A percentile compares a stretch with the other conserved stretches of the same genome.
Evolutionary conservation across 2,113 vertebrate species (phyloP).

Genomic region (Craseonycteris thonglongyai): DNA sequence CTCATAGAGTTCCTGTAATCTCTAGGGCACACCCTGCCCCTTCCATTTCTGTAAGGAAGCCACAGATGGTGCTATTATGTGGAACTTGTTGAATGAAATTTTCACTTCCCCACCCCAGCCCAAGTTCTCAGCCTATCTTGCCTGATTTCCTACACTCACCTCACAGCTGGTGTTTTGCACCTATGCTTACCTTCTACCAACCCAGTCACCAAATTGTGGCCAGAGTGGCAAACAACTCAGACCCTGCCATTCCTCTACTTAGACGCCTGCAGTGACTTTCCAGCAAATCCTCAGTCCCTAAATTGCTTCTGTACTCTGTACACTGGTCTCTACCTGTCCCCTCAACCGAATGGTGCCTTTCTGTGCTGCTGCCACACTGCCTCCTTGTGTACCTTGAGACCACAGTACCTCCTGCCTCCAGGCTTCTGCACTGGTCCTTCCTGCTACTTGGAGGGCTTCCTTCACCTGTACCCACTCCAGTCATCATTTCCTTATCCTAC

Average conservation of each 20-base stretch:
- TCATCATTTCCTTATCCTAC: not conserved
- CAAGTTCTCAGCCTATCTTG: accelerated
- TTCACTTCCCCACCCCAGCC: not conserved
- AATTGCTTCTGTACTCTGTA: not conserved
- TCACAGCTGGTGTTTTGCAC: not conserved
- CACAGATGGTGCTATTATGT: not conserved
- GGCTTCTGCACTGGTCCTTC: not conserved
- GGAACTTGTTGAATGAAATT: not conserved
- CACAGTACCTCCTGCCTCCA: not conserved
- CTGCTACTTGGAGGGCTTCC: not conserved
- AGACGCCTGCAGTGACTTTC: not conserved
- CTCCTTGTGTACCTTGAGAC: not conserved
- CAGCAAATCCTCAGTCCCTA: not conserved
- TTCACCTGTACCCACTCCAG: no score
- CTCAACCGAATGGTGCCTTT: accelerated
- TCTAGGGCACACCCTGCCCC: not conserved
- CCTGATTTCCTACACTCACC: not conserved
- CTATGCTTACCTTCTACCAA: not conserved
- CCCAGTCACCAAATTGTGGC: not conserved
- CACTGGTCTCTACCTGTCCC: not conserved
- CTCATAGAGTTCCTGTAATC: not conserved
- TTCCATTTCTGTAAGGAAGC: not conserved
- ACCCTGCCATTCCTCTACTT: not conserved
- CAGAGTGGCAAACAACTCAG: not conserved
- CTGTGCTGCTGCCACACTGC: not conserved